Base-by-base conservation (phyloP, 2,888 invertebrate genomes). In the Drosophila bunnanda region DNA sequence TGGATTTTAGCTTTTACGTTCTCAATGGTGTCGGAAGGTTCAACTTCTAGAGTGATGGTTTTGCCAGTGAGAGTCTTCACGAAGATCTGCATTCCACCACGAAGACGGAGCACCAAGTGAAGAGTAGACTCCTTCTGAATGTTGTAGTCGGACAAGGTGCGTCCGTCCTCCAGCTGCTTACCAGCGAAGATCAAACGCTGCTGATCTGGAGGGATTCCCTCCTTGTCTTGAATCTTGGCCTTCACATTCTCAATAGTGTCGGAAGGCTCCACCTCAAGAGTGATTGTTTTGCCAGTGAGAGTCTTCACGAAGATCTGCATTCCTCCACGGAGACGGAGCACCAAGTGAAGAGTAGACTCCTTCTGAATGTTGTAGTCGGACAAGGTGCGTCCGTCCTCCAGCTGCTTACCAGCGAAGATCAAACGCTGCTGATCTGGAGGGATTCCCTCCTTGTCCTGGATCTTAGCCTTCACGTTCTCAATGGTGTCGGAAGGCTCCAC, bases 111-210 rank as follows among this genome's bases (percentile, higher is more conserved):
- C 2, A 84, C 84, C 67, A 85, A 75, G 6, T 85, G 84, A 2
- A 85, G 72, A 0, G 84, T 85, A 0, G 69, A 69, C 67, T 69
- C 69, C 58, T 69, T 69, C 12, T 69, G 69, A 17, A 69, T 90
- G 25, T 97, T 98, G 93, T 98, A 98, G 91, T 98, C 98, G 0
- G 96, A 96, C 20, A 98, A 93, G 0, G 97, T 98, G 58, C 66
- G 66, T 12, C 82, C 82, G 25, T 82, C 82, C 4, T 82, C 82
- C 41, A 82, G 50, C 20, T 83, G 82, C 48, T 82, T 83, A 6
- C 82, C 82, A 9, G 82, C 82, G n/a, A 83, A 83, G 25, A 84
- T 84, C 28, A 84, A 52, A 79, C 84, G 84, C 53, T 84, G 84
- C 59, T 84, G 84, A 43, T 84, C 84, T 81, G 82, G 82, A 6